phyloP scores from a whole-genome alignment of 2,113 vertebrate genomes.

The Numida meleagris region DNA sequence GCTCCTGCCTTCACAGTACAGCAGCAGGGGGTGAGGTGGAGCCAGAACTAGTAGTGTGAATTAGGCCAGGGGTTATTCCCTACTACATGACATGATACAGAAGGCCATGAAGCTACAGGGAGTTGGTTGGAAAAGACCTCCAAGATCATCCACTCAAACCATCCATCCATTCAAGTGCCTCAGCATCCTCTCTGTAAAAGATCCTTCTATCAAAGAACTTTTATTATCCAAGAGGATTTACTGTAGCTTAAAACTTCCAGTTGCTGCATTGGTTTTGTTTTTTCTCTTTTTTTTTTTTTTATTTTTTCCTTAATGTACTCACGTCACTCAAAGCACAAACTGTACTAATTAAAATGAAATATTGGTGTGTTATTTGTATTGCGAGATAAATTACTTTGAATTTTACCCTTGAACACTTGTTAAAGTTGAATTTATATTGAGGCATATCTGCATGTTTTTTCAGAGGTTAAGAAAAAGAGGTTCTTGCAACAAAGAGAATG shows the following conservation, averaged over 20 bases:
- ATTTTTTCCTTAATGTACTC: not conserved
- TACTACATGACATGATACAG: too few relatives aligned
- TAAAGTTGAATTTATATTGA: not conserved
- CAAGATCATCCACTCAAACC: too few relatives aligned
- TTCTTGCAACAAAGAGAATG: not conserved
- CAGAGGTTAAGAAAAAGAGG: not conserved
- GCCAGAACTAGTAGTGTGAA: too few relatives aligned
- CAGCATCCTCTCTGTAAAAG: too few relatives aligned
- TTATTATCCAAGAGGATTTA: not conserved
- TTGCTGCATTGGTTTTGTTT: not conserved
- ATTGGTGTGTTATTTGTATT: not conserved
- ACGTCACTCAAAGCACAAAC: not conserved
- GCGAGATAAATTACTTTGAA: not conserved
- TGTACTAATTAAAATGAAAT: not conserved
- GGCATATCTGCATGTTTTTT: not conserved
- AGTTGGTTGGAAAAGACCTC: too few relatives aligned
- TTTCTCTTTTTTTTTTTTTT: not conserved
- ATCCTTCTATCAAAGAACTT: too few relatives aligned
- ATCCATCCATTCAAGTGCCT: too few relatives aligned
- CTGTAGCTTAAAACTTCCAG: not conserved
- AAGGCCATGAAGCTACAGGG: too few relatives aligned
- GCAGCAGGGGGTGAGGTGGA: too few relatives aligned
- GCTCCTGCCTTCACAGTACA: too few relatives aligned
- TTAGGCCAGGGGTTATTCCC: too few relatives aligned
- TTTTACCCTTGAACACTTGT: not conserved